A percentile compares a stretch with the other conserved stretches of the same genome.
Conservation (phyloP, 2,888 invertebrate species). For the Trachelus iudaicus region DNA sequence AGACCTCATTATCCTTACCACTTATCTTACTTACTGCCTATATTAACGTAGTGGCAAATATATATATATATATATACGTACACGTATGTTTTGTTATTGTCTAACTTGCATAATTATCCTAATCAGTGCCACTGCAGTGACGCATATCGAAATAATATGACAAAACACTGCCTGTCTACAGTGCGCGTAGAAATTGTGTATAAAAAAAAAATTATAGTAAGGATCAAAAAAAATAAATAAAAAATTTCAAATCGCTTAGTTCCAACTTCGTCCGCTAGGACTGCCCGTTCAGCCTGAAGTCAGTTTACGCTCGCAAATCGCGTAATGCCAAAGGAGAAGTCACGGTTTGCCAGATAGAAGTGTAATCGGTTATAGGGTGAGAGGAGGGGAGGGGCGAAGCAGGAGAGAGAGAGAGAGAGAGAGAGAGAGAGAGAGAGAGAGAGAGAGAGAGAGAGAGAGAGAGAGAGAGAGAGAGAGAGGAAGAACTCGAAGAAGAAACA, state of each 20-base stretch:
- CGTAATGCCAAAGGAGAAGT: neutral
- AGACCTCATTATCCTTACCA: neutral
- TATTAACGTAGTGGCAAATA: neutral
- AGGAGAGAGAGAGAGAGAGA: neutral
- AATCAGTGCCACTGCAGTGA: neutral
- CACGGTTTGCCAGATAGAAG: slow-evolving; percentile 2
- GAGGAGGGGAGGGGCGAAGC: neutral
- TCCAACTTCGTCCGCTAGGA: neutral
- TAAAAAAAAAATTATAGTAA: neutral
- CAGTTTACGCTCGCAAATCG: neutral
- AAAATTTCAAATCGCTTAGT: neutral
- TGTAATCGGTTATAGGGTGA: neutral
- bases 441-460: neutral
- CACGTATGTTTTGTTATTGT: neutral
- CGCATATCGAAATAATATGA: neutral
- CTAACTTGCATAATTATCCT: neutral
- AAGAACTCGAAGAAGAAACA: slow-evolving; percentile 4
- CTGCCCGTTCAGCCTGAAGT: neutral
- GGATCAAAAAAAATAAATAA: neutral
- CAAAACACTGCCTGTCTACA: neutral
- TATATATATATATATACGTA: neutral
- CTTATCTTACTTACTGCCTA: neutral
- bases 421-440: slow-evolving; percentile 1
- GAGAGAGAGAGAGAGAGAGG: neutral
- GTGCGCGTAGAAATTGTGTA: neutral